These are phyloP conservation scores for Noctilio leporinus DNA, from an alignment of 2,113 vertebrate genomes.

Conservation along the genomic window DNA sequence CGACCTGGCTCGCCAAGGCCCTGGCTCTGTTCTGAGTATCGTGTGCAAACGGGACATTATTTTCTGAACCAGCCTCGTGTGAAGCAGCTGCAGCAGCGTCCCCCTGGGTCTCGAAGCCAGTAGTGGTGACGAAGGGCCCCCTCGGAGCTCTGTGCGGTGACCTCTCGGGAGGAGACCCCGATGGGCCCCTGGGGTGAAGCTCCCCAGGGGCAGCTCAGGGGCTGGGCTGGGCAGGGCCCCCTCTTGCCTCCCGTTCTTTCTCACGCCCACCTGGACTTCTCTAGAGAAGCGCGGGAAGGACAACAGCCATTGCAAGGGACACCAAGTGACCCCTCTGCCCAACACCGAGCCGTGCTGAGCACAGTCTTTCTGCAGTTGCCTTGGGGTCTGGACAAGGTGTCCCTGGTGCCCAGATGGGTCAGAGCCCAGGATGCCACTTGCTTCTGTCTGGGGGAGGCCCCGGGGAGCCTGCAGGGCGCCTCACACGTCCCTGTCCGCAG, in stretches of 20 bases:
- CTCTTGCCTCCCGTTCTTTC: neutral
- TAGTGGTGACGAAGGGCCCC: rapidly evolving
- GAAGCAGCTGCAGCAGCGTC: rapidly evolving
- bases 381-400: rapidly evolving
- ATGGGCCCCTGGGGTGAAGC: too few species aligned
- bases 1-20: neutral
- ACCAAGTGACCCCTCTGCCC: too few species aligned
- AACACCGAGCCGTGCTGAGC: rapidly evolving
- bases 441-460: neutral
- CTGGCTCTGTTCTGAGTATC: neutral
- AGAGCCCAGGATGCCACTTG: too few species aligned
- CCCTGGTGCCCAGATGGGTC: neutral
- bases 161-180: too few species aligned
- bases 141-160: neutral
- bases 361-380: neutral
- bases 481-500: too few species aligned
- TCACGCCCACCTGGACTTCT: neutral
- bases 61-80: neutral
- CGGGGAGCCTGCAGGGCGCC: too few species aligned
- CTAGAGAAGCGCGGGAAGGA: neutral
- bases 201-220: rapidly evolving
- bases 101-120: too few species aligned
- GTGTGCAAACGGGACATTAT: neutral
- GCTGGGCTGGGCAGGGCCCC: too few species aligned
- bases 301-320: neutral